Evolutionary conservation across 2,113 vertebrate genomes (phyloP).

Genomic region (Clarias batrachus): DNA sequence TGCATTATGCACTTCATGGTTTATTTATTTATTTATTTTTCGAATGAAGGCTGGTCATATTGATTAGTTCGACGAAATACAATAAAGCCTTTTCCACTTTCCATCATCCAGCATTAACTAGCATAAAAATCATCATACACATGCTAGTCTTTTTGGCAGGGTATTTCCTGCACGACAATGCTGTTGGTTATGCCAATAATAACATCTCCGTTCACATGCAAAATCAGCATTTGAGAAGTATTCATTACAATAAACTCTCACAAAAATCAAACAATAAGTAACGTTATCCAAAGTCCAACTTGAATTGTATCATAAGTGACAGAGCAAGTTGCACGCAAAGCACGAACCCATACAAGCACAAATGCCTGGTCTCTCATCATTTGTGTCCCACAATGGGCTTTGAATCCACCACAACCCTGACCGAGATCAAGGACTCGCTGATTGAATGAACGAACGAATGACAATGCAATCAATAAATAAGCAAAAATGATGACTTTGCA

Average conservation of each 20-base stretch:
- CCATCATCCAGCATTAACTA: not conserved
- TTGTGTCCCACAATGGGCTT: not conserved
- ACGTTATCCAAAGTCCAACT: not conserved
- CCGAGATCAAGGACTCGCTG: not conserved
- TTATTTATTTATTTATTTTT: not conserved
- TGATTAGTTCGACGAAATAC: too few relatives aligned
- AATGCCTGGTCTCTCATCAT: not conserved
- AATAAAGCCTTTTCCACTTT: not conserved
- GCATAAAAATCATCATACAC: not conserved
- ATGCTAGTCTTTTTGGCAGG: not conserved
- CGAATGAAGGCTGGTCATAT: not conserved
- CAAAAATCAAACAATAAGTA: not conserved
- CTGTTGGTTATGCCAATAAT: not conserved
- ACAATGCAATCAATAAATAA: not conserved
- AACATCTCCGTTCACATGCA: conserved; percentile 16
- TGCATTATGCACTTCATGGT: not conserved
- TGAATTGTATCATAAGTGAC: conserved; percentile 13
- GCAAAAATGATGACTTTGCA: not conserved
- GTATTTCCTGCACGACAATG: conserved; percentile 9
- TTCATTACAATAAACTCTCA: not conserved
- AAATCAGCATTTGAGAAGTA: conserved; percentile 8
- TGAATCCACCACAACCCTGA: not conserved
- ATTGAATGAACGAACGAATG: not conserved
- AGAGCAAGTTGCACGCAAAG: not conserved
- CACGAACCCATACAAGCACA: not conserved